These are phyloP conservation scores for Napeogenes sylphis DNA, from an alignment of 2,888 invertebrate genomes.

Conservation along the genomic window DNA sequence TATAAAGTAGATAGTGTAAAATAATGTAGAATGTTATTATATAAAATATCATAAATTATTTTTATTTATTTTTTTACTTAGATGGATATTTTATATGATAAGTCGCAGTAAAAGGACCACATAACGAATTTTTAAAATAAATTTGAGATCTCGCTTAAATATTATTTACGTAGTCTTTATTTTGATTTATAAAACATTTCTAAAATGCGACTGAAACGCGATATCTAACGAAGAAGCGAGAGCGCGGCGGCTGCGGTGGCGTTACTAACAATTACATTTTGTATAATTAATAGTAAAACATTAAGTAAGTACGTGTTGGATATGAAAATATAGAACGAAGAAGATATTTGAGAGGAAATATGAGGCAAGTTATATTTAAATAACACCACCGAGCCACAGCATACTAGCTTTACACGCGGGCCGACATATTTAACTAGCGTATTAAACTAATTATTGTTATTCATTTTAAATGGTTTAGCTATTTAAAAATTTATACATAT, in stretches of 20 bases:
- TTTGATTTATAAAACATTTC: constrained; percentile 74
- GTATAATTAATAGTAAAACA: constrained; percentile 1
- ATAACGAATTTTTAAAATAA: constrained; percentile 74
- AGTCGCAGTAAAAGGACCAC: constrained; percentile 74
- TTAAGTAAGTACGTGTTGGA: background rate
- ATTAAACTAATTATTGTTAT: constrained; percentile 14
- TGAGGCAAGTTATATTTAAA: background rate
- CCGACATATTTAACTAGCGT: constrained; percentile 40
- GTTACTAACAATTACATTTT: constrained; percentile 11
- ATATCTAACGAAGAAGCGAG: constrained; percentile 67
- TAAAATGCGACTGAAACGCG: constrained; percentile 72
- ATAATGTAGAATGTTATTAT: constrained; percentile 75
- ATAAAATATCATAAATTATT: constrained; percentile 77
- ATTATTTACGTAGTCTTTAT: constrained; percentile 76
- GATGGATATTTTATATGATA: constrained; percentile 56
- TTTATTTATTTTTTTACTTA: constrained; percentile 68
- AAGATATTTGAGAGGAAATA: background rate
- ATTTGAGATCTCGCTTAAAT: constrained; percentile 78
- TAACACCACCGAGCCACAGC: constrained; percentile 34
- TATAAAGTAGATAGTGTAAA: constrained; percentile 77
- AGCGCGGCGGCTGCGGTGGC: constrained; percentile 38
- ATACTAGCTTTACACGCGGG: constrained; percentile 40
- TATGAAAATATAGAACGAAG: too few species aligned
- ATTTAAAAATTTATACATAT: constrained; percentile 3
- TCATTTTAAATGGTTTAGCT: constrained; percentile 18